Evolutionary conservation across 1,140 invertebrate species (phyloP).

Genomic region (Drosophila pruinosa): DNA sequence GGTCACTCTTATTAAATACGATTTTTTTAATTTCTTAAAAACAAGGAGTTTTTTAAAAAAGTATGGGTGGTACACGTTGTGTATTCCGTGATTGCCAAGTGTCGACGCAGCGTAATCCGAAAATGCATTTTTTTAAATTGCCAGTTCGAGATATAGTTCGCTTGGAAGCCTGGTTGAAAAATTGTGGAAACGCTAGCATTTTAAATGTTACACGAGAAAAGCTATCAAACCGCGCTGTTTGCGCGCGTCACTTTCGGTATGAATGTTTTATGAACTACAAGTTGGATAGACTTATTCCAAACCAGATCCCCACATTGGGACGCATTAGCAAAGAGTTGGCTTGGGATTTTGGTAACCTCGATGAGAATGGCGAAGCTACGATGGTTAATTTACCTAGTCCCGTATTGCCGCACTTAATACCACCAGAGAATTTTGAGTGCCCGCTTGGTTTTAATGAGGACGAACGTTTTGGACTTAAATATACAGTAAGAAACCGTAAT

Average conservation of each 20-base stretch:
- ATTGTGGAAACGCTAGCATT: slow-evolving; percentile 72
- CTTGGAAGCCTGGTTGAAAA: slow-evolving; percentile 81
- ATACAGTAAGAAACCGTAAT: not conserved
- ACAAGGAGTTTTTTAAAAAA: not conserved
- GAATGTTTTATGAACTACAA: slow-evolving; percentile 84
- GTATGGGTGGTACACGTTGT: slow-evolving; percentile 84
- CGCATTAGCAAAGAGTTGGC: slow-evolving; percentile 45
- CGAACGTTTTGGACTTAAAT: slow-evolving; percentile 11
- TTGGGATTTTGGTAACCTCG: slow-evolving; percentile 48
- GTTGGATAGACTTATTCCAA: slow-evolving; percentile 57
- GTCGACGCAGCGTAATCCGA: slow-evolving; percentile 74
- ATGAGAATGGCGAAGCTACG: slow-evolving; percentile 45
- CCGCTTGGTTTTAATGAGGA: slow-evolving; percentile 49
- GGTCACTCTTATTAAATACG: not conserved
- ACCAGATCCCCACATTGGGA: slow-evolving; percentile 56
- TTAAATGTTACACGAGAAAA: slow-evolving; percentile 74
- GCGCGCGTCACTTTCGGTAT: slow-evolving; percentile 83
- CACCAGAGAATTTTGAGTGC: slow-evolving; percentile 49
- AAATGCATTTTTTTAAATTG: slow-evolving; percentile 84
- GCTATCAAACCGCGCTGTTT: slow-evolving; percentile 83
- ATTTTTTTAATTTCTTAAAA: not conserved
- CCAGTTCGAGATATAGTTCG: slow-evolving; percentile 82
- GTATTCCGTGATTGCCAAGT: slow-evolving; percentile 82
- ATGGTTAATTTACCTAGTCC: slow-evolving; percentile 46
- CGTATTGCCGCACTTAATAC: slow-evolving; percentile 49